phyloP scores from a whole-genome alignment of 2,797 vertebrate species.

The Micromesistius poutassou region DNA sequence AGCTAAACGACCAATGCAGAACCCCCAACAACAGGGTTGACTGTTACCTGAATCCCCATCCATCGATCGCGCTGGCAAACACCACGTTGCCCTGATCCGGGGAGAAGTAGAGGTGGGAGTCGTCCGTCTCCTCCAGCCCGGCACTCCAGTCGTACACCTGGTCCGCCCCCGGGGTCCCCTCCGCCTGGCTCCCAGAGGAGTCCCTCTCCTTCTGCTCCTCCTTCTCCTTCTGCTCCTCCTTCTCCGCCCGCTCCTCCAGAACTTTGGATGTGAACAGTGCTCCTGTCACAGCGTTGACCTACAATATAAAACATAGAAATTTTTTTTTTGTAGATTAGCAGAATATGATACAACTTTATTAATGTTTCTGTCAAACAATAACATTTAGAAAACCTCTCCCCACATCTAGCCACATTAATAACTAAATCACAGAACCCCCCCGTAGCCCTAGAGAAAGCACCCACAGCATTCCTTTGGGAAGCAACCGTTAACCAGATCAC shows the following conservation, averaged over 20 bases:
- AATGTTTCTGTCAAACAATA: background rate
- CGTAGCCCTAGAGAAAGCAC: no score
- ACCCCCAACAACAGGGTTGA: background rate
- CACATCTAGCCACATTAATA: background rate
- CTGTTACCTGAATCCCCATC: conserved; percentile 92
- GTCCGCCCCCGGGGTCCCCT: conserved; percentile 54
- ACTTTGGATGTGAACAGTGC: conserved; percentile 92
- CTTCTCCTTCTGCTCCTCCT: conserved; percentile 62
- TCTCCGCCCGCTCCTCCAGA: conserved; percentile 89
- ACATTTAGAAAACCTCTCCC: no score
- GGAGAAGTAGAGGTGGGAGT: conserved; percentile 94
- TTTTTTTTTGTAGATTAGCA: background rate
- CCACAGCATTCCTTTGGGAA: no score
- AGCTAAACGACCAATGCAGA: background rate
- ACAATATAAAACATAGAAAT: background rate
- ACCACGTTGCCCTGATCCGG: conserved; percentile 94
- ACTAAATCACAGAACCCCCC: background rate
- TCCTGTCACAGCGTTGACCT: conserved; percentile 95
- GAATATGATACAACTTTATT: no score
- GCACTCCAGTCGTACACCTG: conserved; percentile 94
- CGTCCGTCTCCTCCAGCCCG: conserved; percentile 86
- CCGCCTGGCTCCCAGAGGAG: background rate
- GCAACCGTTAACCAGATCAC: no score
- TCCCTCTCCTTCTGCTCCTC: conserved; percentile 34
- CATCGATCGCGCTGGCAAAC: conserved; percentile 91